Evolutionary conservation across 2,113 vertebrate genomes (phyloP), one percentile per base, ranked within the genome.

Genomic region (Corydoras maculifer): DNA sequence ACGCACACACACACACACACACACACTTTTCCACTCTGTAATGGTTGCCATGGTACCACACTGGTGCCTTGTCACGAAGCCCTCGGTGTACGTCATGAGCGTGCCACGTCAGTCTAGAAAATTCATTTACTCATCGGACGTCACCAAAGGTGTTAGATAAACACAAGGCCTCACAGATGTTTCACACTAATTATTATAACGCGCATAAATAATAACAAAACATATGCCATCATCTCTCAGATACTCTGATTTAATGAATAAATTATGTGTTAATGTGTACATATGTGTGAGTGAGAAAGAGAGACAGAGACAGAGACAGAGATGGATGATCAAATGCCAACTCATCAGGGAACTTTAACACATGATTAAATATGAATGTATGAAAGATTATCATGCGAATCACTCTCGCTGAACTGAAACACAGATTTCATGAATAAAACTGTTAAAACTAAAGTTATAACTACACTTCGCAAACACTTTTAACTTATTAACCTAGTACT

Each of bases 21-120:
- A 25, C 62, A 64, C 9, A 25, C 10, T 55, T 43, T 14, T 66
- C 30, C 65, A 15, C 65, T 66, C 30, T 14, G 55, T 67, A 31
- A 67, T n/a, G 0, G 65, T 57, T 67, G 11, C 65, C 53, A 67
- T 67, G 53, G 65, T 35, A 54, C 55, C 43, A 35, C 10, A 15
- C n/a, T 54, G 29, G 53, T 53, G 1, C 30, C 30, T 18, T 35
- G 30, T 57, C 31, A 57, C 65, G 31, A 57, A 57, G 65, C 30
- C 32, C 31, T n/a, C 14, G n/a, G 53, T 57, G 29, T 32, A 67
- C 65, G 53, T 67, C 65, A 67, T 5, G 8, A 32, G 51, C 10
- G 14, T 18, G 30, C 53, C 65, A 68, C 51, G 53, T 68, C 65
- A 68, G 14, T 32, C 14, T n/a, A 32, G 4, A 5, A 67, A 67